Evolutionary conservation across 2,797 vertebrate species (phyloP).

Genomic region (Gephyroberyx darwinii): DNA sequence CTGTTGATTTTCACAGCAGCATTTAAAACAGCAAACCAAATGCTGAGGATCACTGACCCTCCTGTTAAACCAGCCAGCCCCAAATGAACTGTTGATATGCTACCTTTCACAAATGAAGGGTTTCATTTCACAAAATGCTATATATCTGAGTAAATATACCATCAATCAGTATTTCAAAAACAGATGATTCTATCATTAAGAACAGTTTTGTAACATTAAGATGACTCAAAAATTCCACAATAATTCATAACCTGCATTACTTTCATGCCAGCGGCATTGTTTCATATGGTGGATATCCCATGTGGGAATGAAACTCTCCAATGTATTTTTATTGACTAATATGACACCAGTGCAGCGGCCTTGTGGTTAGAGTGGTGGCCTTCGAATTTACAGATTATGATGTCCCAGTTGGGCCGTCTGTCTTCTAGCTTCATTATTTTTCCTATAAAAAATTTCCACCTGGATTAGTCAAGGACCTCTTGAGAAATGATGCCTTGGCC

Average conservation of each 20-base stretch:
- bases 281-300: background rate
- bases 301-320: background rate
- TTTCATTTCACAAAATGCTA: too few relatives aligned
- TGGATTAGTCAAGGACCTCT: slow-evolving; percentile 12
- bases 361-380: background rate
- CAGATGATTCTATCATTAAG: too few relatives aligned
- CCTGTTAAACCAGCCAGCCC: too few relatives aligned
- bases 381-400: background rate
- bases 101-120: too few relatives aligned
- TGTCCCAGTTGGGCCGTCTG: background rate
- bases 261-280: background rate
- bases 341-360: background rate
- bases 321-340: background rate
- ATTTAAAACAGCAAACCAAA: too few relatives aligned
- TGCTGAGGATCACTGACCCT: too few relatives aligned
- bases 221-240: background rate
- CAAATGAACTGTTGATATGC: too few relatives aligned
- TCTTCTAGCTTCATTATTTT: background rate
- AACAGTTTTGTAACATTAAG: too few relatives aligned
- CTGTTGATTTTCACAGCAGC: too few relatives aligned
- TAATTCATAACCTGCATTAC: background rate
- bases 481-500: background rate
- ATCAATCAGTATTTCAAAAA: too few relatives aligned
- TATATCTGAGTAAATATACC: too few relatives aligned
- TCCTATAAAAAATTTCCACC: background rate